phyloP scores from a whole-genome alignment of 2,888 invertebrate species.

The Gonocerus acuteangulatus region DNA sequence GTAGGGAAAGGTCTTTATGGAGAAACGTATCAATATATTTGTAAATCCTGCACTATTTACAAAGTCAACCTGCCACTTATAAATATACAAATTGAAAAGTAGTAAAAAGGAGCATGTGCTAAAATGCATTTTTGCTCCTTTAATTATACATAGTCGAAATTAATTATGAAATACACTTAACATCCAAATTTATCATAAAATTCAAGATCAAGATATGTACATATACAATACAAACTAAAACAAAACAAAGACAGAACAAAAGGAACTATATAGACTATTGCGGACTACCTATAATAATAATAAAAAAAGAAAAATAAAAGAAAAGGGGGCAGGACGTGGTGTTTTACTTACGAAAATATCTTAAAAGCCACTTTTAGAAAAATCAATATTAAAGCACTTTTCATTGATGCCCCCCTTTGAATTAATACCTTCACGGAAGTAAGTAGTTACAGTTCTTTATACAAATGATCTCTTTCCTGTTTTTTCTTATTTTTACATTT shows the following conservation, averaged over 20 bases:
- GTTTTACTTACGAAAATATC: constrained; percentile 18
- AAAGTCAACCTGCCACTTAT: constrained; percentile 11
- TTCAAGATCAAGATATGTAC: constrained; percentile 17
- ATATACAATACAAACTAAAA: constrained; percentile 24
- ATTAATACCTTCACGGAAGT: constrained; percentile 4
- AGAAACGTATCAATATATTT: background rate
- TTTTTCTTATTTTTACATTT: background rate
- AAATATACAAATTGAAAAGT: constrained; percentile 19
- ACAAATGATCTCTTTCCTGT: background rate
- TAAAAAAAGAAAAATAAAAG: too few relatives aligned
- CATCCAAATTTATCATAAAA: constrained; percentile 23
- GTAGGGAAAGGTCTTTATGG: background rate
- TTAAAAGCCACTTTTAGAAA: constrained; percentile 16
- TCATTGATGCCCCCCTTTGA: constrained; percentile 7
- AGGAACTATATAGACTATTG: constrained; percentile 25
- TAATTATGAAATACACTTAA: constrained; percentile 4
- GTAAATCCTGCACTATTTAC: constrained; percentile 19
- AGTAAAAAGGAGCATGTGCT: constrained; percentile 6
- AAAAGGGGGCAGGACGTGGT: background rate
- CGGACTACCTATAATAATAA: background rate
- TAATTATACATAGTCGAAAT: background rate
- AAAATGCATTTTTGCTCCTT: background rate
- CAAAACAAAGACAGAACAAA: constrained; percentile 9
- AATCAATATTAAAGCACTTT: constrained; percentile 23
- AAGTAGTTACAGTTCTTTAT: constrained; percentile 3